Evolutionary conservation across 2,113 vertebrate genomes (phyloP).

Genomic region (Blennius ocellaris): DNA sequence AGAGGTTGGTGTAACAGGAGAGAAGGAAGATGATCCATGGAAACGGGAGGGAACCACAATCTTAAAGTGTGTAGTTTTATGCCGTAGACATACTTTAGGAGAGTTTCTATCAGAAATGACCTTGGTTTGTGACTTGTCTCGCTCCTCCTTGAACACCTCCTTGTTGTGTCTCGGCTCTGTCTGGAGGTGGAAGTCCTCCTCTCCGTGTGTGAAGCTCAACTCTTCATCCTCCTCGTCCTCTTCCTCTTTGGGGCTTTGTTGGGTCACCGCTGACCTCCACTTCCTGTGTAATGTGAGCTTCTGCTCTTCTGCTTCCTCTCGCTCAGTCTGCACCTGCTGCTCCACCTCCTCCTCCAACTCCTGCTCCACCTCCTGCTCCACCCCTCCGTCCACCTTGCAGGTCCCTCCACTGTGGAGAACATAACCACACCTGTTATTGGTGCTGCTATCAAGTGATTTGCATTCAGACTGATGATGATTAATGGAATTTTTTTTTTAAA

Average conservation of each 20-base stretch:
- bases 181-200: constrained; percentile 17
- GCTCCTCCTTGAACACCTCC: constrained; percentile 12
- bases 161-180: constrained; percentile 8
- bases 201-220: constrained; percentile 24
- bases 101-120: constrained; percentile 17
- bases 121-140: constrained; percentile 33
- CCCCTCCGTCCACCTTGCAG: constrained; percentile 40
- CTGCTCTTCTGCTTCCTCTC: constrained; percentile 14
- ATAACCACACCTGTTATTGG: not conserved
- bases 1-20: no score
- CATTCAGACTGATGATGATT: not conserved
- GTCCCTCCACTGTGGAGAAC: constrained; percentile 37
- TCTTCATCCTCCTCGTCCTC: constrained; percentile 49
- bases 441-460: not conserved
- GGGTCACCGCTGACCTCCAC: constrained; percentile 18
- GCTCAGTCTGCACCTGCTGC: not conserved
- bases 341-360: constrained; percentile 28
- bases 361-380: constrained; percentile 31
- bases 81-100: no score
- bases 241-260: constrained; percentile 13
- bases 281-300: constrained; percentile 18
- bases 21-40: no score
- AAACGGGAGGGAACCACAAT: no score
- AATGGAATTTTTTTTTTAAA: no score
- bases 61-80: no score